Evolutionary conservation across 2,888 invertebrate genomes (phyloP), one percentile per base, ranked within the genome.

Genomic region (Plutella xylostella): DNA sequence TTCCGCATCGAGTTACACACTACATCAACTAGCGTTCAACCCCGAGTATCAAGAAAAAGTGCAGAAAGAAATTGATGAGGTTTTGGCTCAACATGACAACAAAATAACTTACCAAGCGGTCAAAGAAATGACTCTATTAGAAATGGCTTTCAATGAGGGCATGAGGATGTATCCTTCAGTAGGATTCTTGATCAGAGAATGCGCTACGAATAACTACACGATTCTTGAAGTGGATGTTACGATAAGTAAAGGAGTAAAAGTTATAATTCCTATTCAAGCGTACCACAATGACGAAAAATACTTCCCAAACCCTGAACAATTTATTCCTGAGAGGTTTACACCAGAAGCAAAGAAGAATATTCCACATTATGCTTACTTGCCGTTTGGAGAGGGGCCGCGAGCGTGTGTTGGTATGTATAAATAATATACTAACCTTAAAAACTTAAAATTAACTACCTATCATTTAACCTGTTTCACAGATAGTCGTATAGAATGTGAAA

Each of bases 1-100:
- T 0, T 76, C 79, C 1, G 72, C 82, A 4, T 73, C 85, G 1
- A 80, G 83, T 63, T 83, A 72, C 40, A 68, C 77, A 2, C 59
- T 83, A n/a, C 84, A 85, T 51, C 72, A 78, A 50, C 56, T 86
- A 9, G 85, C 85, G 20, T 75, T 71, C 17, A 62, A 85, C 54
- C 75, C 75, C 2, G 75, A 83, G 3, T 70, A 68, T 25, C 85
- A 85, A 53, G 61, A 62, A 42, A 82, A 69, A 60, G 66, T 73
- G 4, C 75, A 76, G 48, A 55, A 69, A 48, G 83, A 85, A 61
- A 65, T 85, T 4, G 83, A 80, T 45, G 56, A 47, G 43, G 74
- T 80, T 3, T 50, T 80, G 47, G 56, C 60, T 3, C 77, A 66
- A 49, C 51, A 80, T 46, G 51, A 70, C 18, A 67, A 72, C 40